Conservation (phyloP, 1,140 invertebrate genomes). For the Drosophila parabipectinata region DNA sequence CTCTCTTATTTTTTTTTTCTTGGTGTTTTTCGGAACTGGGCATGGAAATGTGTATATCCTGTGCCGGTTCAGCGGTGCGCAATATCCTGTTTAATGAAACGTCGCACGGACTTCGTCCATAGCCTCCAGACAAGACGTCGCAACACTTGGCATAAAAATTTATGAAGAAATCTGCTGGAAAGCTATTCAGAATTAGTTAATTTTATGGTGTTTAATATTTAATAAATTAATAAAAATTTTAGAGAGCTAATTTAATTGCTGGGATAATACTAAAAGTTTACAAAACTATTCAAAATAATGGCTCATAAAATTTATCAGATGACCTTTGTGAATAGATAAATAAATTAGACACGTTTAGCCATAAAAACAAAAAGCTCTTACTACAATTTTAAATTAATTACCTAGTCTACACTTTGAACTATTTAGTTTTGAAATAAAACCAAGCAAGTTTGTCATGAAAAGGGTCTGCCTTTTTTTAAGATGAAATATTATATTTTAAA, state of each 20-base stretch:
- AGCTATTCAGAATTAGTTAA: background rate
- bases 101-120: conserved; percentile 7
- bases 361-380: background rate
- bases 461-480: no score
- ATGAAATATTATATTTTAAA: no score
- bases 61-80: conserved; percentile 5
- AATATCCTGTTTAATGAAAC: conserved; percentile 50
- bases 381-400: no score
- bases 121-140: background rate
- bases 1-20: conserved; percentile 1
- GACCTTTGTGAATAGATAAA: no score
- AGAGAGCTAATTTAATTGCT: no score
- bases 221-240: background rate
- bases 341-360: background rate
- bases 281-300: background rate
- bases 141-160: background rate
- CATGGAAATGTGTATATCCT: conserved; percentile 1
- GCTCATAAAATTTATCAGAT: background rate
- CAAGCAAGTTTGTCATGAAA: no score
- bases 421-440: no score
- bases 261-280: background rate
- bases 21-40: background rate
- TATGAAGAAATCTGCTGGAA: background rate
- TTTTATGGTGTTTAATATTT: background rate
- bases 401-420: no score